Evolutionary conservation across 1,140 invertebrate species (phyloP).

Genomic region (Saccostrea cuccullata): DNA sequence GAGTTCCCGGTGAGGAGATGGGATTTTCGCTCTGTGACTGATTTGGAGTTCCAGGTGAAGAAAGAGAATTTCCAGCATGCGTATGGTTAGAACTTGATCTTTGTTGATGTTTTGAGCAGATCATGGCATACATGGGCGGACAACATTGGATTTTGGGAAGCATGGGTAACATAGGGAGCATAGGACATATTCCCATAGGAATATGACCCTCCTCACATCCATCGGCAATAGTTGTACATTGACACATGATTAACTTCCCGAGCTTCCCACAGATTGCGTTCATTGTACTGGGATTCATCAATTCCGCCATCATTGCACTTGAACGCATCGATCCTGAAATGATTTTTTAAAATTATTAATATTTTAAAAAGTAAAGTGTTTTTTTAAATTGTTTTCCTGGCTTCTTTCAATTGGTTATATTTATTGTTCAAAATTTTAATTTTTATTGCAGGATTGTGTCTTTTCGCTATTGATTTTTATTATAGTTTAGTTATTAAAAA

Average conservation of each 20-base stretch:
- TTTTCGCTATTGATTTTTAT: too few species aligned
- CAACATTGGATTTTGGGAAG: neutral
- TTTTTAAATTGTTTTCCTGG: neutral
- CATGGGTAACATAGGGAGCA: neutral
- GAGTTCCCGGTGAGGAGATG: too few species aligned
- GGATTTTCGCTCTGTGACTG: neutral
- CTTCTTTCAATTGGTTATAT: neutral
- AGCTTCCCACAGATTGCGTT: neutral
- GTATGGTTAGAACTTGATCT: neutral
- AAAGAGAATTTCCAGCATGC: neutral
- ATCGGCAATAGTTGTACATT: neutral
- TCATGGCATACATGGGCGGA: neutral
- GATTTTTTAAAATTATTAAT: too few species aligned
- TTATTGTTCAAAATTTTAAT: neutral
- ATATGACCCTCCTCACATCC: slow-evolving; percentile 4
- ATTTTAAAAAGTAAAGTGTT: neutral
- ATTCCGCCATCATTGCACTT: too few species aligned
- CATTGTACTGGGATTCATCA: too few species aligned
- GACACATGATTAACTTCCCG: neutral
- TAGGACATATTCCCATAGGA: neutral
- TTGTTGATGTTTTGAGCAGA: neutral
- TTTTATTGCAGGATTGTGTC: neutral
- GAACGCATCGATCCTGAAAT: too few species aligned
- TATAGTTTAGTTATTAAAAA: too few species aligned
- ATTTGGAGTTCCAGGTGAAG: neutral